Percentiles rank a stretch among this genome's conserved stretches.
phyloP scores from a whole-genome alignment of 2,113 vertebrate genomes.

The Phoenicopterus ruber region DNA sequence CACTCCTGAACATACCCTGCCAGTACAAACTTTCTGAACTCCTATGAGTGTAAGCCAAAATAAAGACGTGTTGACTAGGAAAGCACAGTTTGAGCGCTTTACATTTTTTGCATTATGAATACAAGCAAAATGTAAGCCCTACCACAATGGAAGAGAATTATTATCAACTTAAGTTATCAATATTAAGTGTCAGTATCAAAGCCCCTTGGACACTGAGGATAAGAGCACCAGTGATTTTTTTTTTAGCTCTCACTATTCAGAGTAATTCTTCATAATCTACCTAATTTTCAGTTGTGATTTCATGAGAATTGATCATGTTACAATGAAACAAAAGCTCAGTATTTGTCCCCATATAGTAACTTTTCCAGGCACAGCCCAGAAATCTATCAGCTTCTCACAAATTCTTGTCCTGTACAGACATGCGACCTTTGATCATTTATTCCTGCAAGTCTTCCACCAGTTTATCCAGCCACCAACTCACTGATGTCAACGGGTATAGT shows the following conservation, averaged over 20 bases:
- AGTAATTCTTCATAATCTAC: neutral
- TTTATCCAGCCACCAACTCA: neutral
- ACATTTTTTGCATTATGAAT: neutral
- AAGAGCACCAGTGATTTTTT: neutral
- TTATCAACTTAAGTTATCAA: neutral
- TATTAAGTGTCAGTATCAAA: neutral
- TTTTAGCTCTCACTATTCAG: neutral
- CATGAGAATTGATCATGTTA: neutral
- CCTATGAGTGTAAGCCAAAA: neutral
- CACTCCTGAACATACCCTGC: neutral
- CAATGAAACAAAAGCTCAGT: constrained; percentile 3
- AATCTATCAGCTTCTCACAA: neutral
- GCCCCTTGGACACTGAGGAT: neutral
- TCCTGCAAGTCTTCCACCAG: neutral
- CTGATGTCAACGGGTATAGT: neutral
- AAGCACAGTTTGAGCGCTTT: neutral
- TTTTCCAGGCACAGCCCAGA: neutral
- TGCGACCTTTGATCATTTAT: neutral
- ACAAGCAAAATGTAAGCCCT: neutral
- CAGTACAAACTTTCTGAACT: neutral
- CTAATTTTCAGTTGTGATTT: neutral
- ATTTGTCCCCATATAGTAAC: neutral
- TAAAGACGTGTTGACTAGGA: neutral
- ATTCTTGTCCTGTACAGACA: neutral
- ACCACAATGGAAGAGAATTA: neutral